Evolutionary conservation across 1,140 invertebrate genomes (phyloP), one percentile per base, ranked within the genome.

Genomic region (Drosophila nannoptera): DNA sequence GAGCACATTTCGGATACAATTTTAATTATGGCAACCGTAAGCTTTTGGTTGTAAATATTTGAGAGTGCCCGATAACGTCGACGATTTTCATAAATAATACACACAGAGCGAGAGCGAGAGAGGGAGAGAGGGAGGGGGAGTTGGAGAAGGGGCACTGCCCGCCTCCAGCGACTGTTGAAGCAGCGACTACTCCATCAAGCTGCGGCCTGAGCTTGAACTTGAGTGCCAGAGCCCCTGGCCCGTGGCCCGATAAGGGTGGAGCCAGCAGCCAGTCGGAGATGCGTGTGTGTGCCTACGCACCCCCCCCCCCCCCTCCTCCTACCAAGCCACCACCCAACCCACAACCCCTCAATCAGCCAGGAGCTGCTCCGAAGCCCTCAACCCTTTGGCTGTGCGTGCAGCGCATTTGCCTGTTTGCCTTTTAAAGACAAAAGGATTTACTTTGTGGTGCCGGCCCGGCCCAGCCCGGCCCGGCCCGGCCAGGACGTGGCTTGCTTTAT

Each of bases 1-100:
- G 68, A 70, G 68, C 68, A 70, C 68, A 78, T 75, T 87, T 87
- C 78, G 87, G 87, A 87, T 88, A 88, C 87, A 88, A 88, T 88
- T 88, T 88, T 88, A 88, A 88, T 88, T 88, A 88, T 88, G 87
- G 84, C 87, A 88, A 88, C 83, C 87, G 87, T 88, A 88, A 88
- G 87, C 83, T 88, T 88, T 87, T 76, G 87, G 87, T 88, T 88
- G 87, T 88, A 88, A 88, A 88, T 88, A 88, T 88, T 88, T 88
- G 87, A 87, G 77, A 86, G 78, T 87, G 77, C 80, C 87, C 77
- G 77, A 88, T 87, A 87, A 88, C 80, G 87, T 80, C 83, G 80
- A 87, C 82, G 87, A 88, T 87, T 88, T 88, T 88, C 87, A 88
- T 88, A 88, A 88, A 88, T 88, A 88, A 88, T 88, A 88, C 61